Conservation (phyloP, 2,113 vertebrate species). For the Oncorhynchus tshawytscha region DNA sequence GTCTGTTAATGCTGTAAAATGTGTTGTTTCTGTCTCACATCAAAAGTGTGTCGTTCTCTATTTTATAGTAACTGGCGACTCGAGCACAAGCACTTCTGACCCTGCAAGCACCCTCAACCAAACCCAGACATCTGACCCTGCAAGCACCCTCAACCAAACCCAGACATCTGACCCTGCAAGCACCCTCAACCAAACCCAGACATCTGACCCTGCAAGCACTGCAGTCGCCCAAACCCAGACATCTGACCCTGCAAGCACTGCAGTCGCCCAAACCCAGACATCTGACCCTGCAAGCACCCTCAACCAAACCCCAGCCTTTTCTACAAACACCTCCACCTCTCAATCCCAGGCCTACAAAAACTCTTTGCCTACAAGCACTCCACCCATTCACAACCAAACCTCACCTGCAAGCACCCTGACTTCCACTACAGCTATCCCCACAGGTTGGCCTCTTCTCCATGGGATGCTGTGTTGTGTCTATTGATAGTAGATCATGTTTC, state of each 20-base stretch:
- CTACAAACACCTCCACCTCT: not conserved
- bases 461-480: not conserved
- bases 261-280: too few species aligned
- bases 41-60: not conserved
- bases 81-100: not conserved
- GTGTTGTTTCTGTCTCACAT: not conserved
- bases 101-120: too few species aligned
- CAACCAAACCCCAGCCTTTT: not conserved
- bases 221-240: too few species aligned
- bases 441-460: conserved; percentile 41
- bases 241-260: not conserved
- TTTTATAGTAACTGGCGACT: not conserved
- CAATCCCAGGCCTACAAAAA: not conserved
- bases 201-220: too few species aligned
- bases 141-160: not conserved
- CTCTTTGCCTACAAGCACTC: conserved; percentile 12
- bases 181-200: too few species aligned
- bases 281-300: too few species aligned
- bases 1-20: not conserved
- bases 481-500: not conserved
- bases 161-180: too few species aligned
- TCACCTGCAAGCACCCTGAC: not conserved
- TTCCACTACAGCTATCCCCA: not conserved
- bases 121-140: not conserved
- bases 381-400: not conserved